A percentile compares a stretch with the other conserved stretches of the same genome.
Evolutionary conservation across 1,140 invertebrate genomes (phyloP).

Genomic region (Drosophila parvula): DNA sequence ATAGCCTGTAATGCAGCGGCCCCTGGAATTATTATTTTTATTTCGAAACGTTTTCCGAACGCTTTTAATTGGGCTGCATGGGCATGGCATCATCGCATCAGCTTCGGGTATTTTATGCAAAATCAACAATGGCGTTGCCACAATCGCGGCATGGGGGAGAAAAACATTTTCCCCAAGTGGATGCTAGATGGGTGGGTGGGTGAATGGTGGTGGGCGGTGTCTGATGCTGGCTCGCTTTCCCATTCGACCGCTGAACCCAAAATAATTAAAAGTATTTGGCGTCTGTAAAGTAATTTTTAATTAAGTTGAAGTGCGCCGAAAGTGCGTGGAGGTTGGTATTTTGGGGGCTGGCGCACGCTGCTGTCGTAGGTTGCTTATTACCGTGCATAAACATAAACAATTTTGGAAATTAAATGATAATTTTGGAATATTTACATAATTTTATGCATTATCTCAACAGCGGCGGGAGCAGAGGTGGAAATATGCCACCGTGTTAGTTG

Average conservation of each 20-base stretch:
- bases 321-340: slow-evolving; percentile 35
- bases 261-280: slow-evolving; percentile 82
- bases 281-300: slow-evolving; percentile 83
- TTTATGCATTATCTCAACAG: slow-evolving; percentile 73
- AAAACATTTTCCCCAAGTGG: slow-evolving; percentile 35
- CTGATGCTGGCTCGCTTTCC: slow-evolving; percentile 47
- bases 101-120: slow-evolving; percentile 49
- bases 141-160: slow-evolving; percentile 16
- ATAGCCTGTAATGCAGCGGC: slow-evolving; percentile 31
- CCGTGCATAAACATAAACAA: slow-evolving; percentile 80
- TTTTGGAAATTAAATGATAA: slow-evolving; percentile 83
- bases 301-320: slow-evolving; percentile 79
- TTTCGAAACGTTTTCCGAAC: slow-evolving; percentile 48
- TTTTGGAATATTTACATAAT: slow-evolving; percentile 80
- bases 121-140: slow-evolving; percentile 46
- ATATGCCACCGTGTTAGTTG: slow-evolving; percentile 22
- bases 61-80: slow-evolving; percentile 52
- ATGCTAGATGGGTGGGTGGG: not conserved
- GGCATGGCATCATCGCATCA: slow-evolving; percentile 50
- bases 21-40: slow-evolving; percentile 52
- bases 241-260: slow-evolving; percentile 79
- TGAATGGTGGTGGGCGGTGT: slow-evolving; percentile 1
- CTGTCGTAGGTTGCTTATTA: slow-evolving; percentile 71
- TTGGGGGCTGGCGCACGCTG: slow-evolving; percentile 1
- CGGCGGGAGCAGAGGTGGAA: slow-evolving; percentile 18